These are phyloP conservation scores for Trichonephila clavata DNA, from an alignment of 1,140 invertebrate species.

Conservation along the genomic window DNA sequence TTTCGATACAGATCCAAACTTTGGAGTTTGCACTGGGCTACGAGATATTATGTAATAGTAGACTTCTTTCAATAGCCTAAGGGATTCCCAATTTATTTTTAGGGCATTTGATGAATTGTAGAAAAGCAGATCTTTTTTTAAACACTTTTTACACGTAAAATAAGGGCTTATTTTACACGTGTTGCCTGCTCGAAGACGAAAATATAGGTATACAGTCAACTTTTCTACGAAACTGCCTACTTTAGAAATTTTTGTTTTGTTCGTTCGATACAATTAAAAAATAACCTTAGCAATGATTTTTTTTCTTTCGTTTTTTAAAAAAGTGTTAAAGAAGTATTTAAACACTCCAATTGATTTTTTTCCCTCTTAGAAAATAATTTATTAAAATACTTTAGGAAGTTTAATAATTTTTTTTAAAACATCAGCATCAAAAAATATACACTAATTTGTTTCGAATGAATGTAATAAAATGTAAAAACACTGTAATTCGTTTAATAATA, in stretches of 20 bases:
- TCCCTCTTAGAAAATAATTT: not conserved
- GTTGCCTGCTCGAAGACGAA: not conserved
- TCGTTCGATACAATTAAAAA: not conserved
- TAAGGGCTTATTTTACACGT: conserved; percentile 29
- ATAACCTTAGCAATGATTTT: not conserved
- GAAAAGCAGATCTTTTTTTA: conserved; percentile 43
- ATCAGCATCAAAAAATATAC: conserved; percentile 1
- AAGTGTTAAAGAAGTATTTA: not conserved
- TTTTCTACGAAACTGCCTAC: conserved; percentile 46
- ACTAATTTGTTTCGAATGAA: not conserved
- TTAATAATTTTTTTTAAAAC: not conserved
- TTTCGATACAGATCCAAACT: conserved; percentile 63
- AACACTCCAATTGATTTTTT: not conserved
- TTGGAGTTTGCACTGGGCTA: conserved; percentile 49
- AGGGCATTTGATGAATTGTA: conserved; percentile 53
- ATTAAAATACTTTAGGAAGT: conserved; percentile 1
- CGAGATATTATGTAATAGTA: not conserved
- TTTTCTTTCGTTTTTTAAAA: not conserved
- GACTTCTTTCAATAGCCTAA: not conserved
- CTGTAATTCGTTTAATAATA: not conserved
- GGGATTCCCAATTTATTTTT: conserved; percentile 1
- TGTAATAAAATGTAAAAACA: not conserved
- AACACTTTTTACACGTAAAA: conserved; percentile 49
- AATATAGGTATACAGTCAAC: conserved; percentile 70
- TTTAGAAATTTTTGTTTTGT: conserved; percentile 16